These are phyloP conservation scores for Drosophila emarginata DNA, from an alignment of 2,888 invertebrate species.

Conservation along the genomic window DNA sequence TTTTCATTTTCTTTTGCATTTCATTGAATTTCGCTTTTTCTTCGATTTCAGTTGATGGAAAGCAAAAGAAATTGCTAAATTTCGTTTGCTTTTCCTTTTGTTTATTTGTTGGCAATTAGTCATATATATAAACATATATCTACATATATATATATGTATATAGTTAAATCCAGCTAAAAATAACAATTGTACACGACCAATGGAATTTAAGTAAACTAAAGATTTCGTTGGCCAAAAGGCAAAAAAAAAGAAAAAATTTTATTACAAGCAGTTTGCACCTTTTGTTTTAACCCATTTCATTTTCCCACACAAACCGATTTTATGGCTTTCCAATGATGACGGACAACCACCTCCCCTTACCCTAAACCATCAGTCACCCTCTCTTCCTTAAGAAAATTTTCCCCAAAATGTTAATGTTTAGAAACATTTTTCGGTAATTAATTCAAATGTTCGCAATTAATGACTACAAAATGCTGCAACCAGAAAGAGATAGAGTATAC, in stretches of 20 bases:
- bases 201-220: constrained; percentile 40
- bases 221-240: constrained; percentile 27
- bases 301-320: constrained; percentile 47
- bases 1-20: neutral
- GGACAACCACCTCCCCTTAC: neutral
- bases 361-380: neutral
- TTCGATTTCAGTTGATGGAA: constrained; percentile 2
- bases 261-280: constrained; percentile 51
- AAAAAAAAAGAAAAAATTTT: constrained; percentile 35
- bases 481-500: neutral
- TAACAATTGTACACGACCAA: constrained; percentile 37
- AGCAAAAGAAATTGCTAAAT: neutral
- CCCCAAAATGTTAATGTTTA: constrained; percentile 54
- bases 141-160: neutral
- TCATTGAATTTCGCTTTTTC: neutral
- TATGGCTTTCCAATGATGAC: constrained; percentile 64
- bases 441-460: constrained; percentile 72
- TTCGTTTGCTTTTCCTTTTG: constrained; percentile 14
- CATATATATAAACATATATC: constrained; percentile 13
- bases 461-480: constrained; percentile 35
- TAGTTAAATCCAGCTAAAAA: constrained; percentile 25
- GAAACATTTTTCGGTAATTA: constrained; percentile 55
- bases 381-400: neutral
- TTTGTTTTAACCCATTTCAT: constrained; percentile 8
- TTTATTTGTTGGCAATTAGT: constrained; percentile 31